Conservation (phyloP, 2,113 vertebrate genomes). For the Romanogobio albipinnatus region DNA sequence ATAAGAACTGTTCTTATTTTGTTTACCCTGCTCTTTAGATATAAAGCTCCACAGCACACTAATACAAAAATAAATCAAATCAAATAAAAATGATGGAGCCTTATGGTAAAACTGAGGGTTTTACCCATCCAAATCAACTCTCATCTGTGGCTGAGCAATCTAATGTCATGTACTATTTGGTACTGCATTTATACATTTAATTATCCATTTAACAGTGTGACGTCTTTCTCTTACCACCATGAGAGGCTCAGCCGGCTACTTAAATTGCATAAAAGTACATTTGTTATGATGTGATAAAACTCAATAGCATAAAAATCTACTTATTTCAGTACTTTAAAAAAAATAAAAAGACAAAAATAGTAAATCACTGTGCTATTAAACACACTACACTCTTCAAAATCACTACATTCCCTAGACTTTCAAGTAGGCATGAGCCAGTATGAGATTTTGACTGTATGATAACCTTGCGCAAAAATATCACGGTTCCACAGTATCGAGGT, state of each 20-base stretch:
- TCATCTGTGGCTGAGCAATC: neutral
- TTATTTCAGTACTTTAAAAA: too few relatives aligned
- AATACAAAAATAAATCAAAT: neutral
- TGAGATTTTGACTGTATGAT: too few relatives aligned
- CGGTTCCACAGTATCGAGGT: too few relatives aligned
- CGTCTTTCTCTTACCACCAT: neutral
- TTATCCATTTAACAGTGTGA: neutral
- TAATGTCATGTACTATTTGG: neutral
- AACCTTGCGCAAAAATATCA: too few relatives aligned
- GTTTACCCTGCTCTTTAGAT: too few relatives aligned
- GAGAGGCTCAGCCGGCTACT: neutral
- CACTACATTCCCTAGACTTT: neutral
- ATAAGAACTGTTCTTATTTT: too few relatives aligned
- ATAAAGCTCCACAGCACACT: too few relatives aligned
- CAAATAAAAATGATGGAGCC: neutral
- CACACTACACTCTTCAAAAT: neutral
- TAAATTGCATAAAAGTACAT: neutral
- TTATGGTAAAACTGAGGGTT: neutral
- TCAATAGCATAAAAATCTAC: too few relatives aligned
- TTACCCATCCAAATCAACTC: neutral
- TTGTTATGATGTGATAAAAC: neutral
- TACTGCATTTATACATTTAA: conserved; percentile 25
- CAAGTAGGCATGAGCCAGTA: too few relatives aligned
- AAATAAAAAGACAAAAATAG: too few relatives aligned
- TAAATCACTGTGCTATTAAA: neutral